Evolutionary conservation across 1,140 invertebrate species (phyloP).

Genomic region (Cyclina sinensis): DNA sequence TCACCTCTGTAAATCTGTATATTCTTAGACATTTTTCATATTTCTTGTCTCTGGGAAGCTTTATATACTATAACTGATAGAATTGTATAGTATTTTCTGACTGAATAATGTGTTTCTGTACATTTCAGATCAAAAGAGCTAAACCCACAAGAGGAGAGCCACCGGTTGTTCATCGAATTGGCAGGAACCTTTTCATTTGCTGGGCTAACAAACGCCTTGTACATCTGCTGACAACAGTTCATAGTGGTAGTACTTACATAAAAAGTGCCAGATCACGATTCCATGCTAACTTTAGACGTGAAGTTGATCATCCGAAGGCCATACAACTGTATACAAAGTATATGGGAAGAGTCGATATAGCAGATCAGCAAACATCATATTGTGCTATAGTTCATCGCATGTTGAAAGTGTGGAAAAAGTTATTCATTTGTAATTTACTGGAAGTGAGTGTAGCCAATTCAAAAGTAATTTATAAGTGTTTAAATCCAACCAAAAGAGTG

Average conservation of each 20-base stretch:
- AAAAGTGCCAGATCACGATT: conserved; percentile 26
- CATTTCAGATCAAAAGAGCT: conserved; percentile 7
- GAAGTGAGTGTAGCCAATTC: not conserved
- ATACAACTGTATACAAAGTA: not conserved
- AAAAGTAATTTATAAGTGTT: not conserved
- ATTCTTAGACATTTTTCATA: no score
- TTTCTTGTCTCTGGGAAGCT: no score
- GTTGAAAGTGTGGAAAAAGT: conserved; percentile 24
- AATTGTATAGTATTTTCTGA: no score
- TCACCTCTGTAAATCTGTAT: no score
- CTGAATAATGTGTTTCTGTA: not conserved
- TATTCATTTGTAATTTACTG: not conserved
- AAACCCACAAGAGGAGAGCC: not conserved
- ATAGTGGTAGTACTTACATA: not conserved
- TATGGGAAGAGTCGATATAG: conserved; percentile 32
- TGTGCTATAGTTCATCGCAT: not conserved
- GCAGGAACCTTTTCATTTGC: not conserved
- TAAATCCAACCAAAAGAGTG: not conserved
- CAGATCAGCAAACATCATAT: not conserved
- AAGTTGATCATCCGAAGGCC: not conserved
- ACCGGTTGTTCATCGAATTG: not conserved
- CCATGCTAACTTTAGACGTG: not conserved
- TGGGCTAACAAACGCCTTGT: conserved; percentile 16
- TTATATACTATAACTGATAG: no score
- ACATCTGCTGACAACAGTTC: not conserved